A percentile compares a stretch with the other conserved stretches of the same genome.
These are phyloP conservation scores for Dascyllus trimaculatus DNA, from an alignment of 2,113 vertebrate species.

Conservation along the genomic window DNA sequence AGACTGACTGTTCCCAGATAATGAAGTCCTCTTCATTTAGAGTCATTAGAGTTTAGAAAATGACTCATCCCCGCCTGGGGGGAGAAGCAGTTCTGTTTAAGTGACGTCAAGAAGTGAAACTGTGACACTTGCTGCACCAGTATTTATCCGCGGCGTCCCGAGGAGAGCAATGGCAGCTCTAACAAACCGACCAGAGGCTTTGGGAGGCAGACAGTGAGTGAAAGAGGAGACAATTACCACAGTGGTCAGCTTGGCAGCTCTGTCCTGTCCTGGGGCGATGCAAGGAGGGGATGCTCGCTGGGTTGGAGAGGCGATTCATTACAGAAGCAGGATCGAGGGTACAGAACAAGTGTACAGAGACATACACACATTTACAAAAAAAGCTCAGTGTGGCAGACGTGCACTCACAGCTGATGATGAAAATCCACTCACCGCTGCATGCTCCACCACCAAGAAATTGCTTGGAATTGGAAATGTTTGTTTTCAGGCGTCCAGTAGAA, in stretches of 20 bases:
- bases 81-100: slow-evolving; percentile 42
- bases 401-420: slow-evolving; percentile 32
- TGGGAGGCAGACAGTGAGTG: slow-evolving; percentile 50
- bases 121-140: slow-evolving; percentile 39
- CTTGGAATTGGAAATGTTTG: slow-evolving; percentile 28
- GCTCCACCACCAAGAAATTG: slow-evolving; percentile 25
- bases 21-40: slow-evolving; percentile 56
- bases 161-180: slow-evolving; percentile 40
- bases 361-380: not conserved
- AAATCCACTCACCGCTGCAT: slow-evolving; percentile 8
- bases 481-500: slow-evolving; percentile 8
- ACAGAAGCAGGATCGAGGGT: slow-evolving; percentile 33
- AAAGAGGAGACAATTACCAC: slow-evolving; percentile 67
- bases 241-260: slow-evolving; percentile 67
- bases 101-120: slow-evolving; percentile 39
- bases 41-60: slow-evolving; percentile 56
- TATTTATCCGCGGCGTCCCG: slow-evolving; percentile 45
- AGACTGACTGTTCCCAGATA: slow-evolving; percentile 21
- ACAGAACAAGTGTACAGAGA: slow-evolving; percentile 24
- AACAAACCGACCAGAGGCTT: slow-evolving; percentile 48
- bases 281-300: slow-evolving; percentile 35
- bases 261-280: slow-evolving; percentile 66
- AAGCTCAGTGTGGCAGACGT: slow-evolving; percentile 13
- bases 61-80: slow-evolving; percentile 54
- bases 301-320: slow-evolving; percentile 58